Base-by-base conservation (phyloP, 2,113 vertebrate species). In the Geothlypis trichas region DNA sequence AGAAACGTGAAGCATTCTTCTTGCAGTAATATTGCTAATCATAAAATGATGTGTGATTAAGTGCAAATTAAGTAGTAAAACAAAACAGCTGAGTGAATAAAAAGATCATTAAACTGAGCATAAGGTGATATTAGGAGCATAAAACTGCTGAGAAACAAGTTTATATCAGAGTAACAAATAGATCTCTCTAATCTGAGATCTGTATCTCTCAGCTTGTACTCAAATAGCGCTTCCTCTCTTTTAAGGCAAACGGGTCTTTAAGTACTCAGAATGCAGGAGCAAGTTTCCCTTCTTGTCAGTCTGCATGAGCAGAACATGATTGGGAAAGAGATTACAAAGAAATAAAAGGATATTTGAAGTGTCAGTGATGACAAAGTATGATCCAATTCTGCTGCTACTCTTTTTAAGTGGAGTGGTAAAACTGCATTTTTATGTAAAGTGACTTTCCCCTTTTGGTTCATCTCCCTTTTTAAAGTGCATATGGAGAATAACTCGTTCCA, bases 311-410 rank as follows among this genome's bases (percentile, higher is more conserved):
- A 24, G 5, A 97, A 87, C 59, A 84, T 1, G 59, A 89, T n/a
- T 82, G 84, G 82, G 92, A 96, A 96, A 58, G 66, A 93, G 93
- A 95, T 97, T 93, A 90, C 78, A 94, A 89, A 86, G 94, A 98
- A 97, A 98, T 96, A 97, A 97, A 97, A 95, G 83, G 68, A 94
- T 97, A 97, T 97, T 90, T 96, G 95, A 98, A 98, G 96, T 96
- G 97, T 96, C 96, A 96, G 54, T 86, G 78, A 87, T 97, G 93
- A 96, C 93, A 97, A 97, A 95, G 88, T 93, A 89, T 76, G 91
- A 97, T 90, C 80, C 44, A 47, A 46, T 97, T 98, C 83, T 76
- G 85, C 78, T 92, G 85, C 87, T 96, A 81, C 77, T 84, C 89
- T 93, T 89, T 93, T 84, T 94, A 90, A 94, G 58, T 71, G 66